These are phyloP conservation scores for Globicephala melas DNA, from an alignment of 2,113 vertebrate species.

Conservation along the genomic window DNA sequence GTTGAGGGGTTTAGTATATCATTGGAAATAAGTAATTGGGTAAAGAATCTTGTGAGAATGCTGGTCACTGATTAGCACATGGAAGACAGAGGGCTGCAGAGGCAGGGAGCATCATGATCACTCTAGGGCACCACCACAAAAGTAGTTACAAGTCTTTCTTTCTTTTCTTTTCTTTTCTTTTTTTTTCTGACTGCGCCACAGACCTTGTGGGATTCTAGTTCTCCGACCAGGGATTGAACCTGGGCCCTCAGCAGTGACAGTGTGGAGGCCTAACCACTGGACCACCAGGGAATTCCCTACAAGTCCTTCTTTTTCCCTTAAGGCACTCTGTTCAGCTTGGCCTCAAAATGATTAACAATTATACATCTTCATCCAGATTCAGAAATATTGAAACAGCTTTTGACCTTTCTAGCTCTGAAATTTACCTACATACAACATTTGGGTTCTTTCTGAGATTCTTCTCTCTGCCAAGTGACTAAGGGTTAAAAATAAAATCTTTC, in stretches of 20 bases:
- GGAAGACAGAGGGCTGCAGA: background rate
- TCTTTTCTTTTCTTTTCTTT: no score
- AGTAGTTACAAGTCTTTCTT: background rate
- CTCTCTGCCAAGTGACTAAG: background rate
- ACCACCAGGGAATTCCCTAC: background rate
- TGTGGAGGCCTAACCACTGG: background rate
- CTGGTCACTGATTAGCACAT: background rate
- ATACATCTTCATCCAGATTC: background rate
- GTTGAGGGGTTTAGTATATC: background rate
- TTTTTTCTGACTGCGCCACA: background rate
- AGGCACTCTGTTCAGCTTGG: background rate
- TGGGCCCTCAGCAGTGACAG: background rate
- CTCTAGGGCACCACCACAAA: background rate
- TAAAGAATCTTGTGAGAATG: background rate
- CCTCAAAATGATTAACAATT: background rate
- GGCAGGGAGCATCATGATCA: background rate
- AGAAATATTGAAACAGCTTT: background rate
- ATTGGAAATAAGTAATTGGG: background rate
- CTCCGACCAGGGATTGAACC: background rate
- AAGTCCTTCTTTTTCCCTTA: background rate
- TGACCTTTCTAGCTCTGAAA: background rate
- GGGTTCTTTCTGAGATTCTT: background rate
- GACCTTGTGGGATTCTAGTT: background rate
- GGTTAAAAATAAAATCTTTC: constrained; percentile 1
- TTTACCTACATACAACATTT: background rate